Base-by-base conservation (phyloP, 1,140 invertebrate species). In the Drosophila neocordata region DNA sequence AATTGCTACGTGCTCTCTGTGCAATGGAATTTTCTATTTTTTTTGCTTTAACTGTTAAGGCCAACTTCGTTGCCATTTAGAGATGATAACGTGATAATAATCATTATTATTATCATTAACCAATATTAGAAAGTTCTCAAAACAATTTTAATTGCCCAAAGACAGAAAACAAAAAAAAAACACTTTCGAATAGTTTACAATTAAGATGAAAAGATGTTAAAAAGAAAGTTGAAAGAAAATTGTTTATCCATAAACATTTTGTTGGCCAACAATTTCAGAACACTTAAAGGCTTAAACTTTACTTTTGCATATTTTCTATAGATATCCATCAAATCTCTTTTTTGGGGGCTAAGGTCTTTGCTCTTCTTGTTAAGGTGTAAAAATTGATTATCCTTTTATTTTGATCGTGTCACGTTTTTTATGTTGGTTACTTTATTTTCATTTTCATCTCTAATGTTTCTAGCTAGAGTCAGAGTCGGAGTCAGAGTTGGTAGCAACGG, bases 1-100 rank as follows among this genome's bases (percentile, higher is more conserved):
- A 73, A 64, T 69, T 74, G 77, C 66, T 84, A 87, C 82, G 82
- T 84, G 82, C 82, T 81, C 58, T 65, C 58, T 65, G 67, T 81
- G 81, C 77, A 87, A 70, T 87, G 73, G 58, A 71, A 74, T 81
- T 84, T 87, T 59, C n/a, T 67, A 37, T 74, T 24, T 52, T 61
- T 60, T 77, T 67, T 66, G 65, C 52, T 56, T 41, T 57, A 69
- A 55, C 58, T 58, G 63, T 41, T 57, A 69, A 55, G 48, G 44
- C 41, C 41, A 84, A 83, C 76, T 69, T 79, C 85, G n/a, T n/a
- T 24, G 4, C 66, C 77, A 77, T 77, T 85, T 85, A 82, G 77
- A 70, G 72, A 12, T 58, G 62, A 37, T 31, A 51, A 59, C 13
- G 34, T 22, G 20, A 34, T 31, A 44, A 37, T 48, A 15, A 48